Evolutionary conservation across 2,113 vertebrate species (phyloP), one percentile per base, ranked within the genome.

Genomic region (Perognathus longimembris): DNA sequence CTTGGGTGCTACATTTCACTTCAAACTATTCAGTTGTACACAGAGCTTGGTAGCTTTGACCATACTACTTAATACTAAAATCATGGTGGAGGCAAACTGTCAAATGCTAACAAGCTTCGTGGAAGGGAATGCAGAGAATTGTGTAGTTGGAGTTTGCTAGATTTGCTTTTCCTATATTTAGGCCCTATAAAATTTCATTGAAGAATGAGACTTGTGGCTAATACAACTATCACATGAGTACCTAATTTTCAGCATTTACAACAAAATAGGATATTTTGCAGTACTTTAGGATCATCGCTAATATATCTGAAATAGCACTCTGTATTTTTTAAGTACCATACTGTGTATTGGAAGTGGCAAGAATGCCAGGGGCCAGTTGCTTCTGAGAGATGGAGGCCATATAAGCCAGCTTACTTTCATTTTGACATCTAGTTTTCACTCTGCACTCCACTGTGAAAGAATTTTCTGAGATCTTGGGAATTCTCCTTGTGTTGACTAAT

Each of bases 161-260:
- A 36, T 79, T 93, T 91, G 91, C 28, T 78, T 92, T 54, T 79
- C 57, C 24, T 88, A 69, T 76, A 74, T 80, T 88, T 91, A 76
- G 61, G 28, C 32, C 80, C 32, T 57, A 40, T 83, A 69, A 88
- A 93, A 40, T 87, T 90, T 67, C 77, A 7, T 85, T 95, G 94
- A n/a, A 74, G 80, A 85, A 74, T n/a, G 42, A 64, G 59, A 67
- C 77, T 74, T 78, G 57, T 81, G 69, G 64, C 32, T 93, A 85
- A 36, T 91, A 79, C 80, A 57, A 32, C 66, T 73, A 64, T 94
- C 73, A 75, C 70, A 24, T 79, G 34, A n/a, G 7, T 45, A 77
- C 18, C 82, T 82, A 36, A 45, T 90, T 92, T 93, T 85, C 54
- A 91, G 64, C 80, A 75, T 2, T 78, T 70, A 26, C 28, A 34